Base-by-base conservation (phyloP, 2,888 invertebrate species). In the Conus canariensis region DNA sequence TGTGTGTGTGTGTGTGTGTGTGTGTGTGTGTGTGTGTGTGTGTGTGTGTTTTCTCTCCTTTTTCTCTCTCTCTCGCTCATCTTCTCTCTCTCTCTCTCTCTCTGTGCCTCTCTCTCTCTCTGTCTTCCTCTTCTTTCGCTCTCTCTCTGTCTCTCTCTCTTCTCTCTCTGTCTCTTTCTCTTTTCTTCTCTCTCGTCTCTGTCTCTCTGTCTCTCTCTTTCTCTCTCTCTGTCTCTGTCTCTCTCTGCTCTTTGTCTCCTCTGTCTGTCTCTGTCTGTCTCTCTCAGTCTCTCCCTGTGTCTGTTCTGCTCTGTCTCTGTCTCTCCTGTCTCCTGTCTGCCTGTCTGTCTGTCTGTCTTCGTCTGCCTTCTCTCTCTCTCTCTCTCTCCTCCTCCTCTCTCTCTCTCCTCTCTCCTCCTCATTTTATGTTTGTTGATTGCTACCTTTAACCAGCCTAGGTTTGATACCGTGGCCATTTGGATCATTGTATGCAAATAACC, bases 1-100 rank as follows among this genome's bases (percentile, higher is more conserved):
- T 45, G 82, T 45, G 82, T 45, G 82, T 82, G 82, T 82, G 82
- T 45, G 82, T 82, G 82, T 82, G 80, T 45, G 80, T 82, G 80
- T 82, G 45, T 45, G 45, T 9, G 30, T 9, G 30, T 14, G 80
- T 45, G 80, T 45, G 80, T 45, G 80, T 82, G 80, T 82, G 45
- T 82, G 80, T 82, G 80, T 82, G 30, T 45, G 80, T 82, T 45
- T 64, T 1, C 3, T 1, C 7, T 1, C 4, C 16, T 74, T 5
- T 4, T 1, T 58, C 77, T 58, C 45, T 80, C 77, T 70, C 22
- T 85, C 58, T 67, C 3, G 16, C 70, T 45, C 30, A 1, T 0
- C 30, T 1, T 30, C 30, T 30, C 82, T 58, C 74, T 70, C 30
- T 56, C 60, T 85, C 45, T 85, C 67, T 85, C 70, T 60, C 45